A percentile compares a stretch with the other conserved stretches of the same genome.
phyloP scores from a whole-genome alignment of 2,888 invertebrate species.

The Drosophila bunnanda region DNA sequence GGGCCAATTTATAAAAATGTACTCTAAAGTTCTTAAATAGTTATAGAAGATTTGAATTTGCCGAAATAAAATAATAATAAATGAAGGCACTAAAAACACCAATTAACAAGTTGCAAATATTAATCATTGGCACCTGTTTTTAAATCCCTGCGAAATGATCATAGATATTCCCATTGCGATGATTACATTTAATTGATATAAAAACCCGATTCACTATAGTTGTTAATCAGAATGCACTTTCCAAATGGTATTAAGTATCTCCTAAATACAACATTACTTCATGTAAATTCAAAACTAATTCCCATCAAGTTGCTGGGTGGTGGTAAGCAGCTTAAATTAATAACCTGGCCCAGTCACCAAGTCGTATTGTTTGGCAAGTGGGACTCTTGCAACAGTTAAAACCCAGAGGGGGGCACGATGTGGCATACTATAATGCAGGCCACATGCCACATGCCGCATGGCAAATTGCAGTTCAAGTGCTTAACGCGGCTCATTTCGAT shows the following conservation, averaged over 20 bases:
- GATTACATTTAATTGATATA: not conserved
- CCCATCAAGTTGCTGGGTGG: not conserved
- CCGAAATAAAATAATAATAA: too few species aligned
- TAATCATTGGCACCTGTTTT: not conserved
- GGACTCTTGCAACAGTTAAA: slow-evolving; percentile 24
- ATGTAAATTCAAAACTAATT: slow-evolving; percentile 2
- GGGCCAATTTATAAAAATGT: too few species aligned
- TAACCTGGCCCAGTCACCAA: slow-evolving; percentile 5
- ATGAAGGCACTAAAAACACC: too few species aligned
- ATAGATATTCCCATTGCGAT: too few species aligned
- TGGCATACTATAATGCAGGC: slow-evolving; percentile 6
- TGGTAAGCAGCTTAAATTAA: slow-evolving; percentile 7
- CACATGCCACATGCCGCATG: slow-evolving; percentile 20
- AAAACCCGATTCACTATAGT: not conserved
- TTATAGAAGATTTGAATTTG: too few species aligned
- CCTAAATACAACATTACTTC: not conserved
- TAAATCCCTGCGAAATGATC: not conserved
- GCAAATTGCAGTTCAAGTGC: slow-evolving; percentile 45
- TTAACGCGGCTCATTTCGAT: slow-evolving; percentile 43
- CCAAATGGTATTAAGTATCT: not conserved
- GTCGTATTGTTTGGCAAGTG: slow-evolving; percentile 24
- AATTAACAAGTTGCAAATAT: too few species aligned
- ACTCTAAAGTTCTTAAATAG: too few species aligned
- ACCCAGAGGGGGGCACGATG: slow-evolving; percentile 2
- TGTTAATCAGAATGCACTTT: not conserved